Percentiles rank a stretch among this genome's conserved stretches.
These are phyloP conservation scores for Neotoxoptera formosana DNA, from an alignment of 1,140 invertebrate genomes.

Conservation along the genomic window DNA sequence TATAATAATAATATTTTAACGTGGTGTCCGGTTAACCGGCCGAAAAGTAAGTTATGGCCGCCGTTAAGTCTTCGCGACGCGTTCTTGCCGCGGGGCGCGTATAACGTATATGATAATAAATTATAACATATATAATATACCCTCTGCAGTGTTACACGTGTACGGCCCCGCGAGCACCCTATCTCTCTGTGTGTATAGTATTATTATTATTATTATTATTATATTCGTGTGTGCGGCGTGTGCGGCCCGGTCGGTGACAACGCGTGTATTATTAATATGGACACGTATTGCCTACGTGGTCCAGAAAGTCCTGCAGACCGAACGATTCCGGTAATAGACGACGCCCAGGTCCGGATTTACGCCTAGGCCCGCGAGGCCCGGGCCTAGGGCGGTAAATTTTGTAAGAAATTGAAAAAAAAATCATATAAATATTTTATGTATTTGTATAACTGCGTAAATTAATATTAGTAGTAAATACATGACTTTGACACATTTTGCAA, in stretches of 20 bases:
- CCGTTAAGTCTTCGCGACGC: not conserved
- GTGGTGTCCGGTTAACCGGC: not conserved
- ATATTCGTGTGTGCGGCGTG: not conserved
- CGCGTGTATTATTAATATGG: not conserved
- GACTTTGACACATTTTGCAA: too few relatives aligned
- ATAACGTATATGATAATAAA: slow-evolving; percentile 10
- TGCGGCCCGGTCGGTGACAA: not conserved
- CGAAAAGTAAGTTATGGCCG: not conserved
- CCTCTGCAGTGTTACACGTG: not conserved
- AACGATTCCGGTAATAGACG: not conserved
- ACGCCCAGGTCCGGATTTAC: too few relatives aligned
- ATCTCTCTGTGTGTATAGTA: not conserved
- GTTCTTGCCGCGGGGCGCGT: not conserved
- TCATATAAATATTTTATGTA: too few relatives aligned
- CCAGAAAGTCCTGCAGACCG: not conserved
- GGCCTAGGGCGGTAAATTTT: too few relatives aligned
- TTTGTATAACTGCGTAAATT: too few relatives aligned
- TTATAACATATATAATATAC: not conserved
- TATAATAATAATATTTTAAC: not conserved
- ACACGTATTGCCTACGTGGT: not conserved
- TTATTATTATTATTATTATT: not conserved
- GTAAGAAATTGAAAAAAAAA: too few relatives aligned
- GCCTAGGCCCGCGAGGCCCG: too few relatives aligned
- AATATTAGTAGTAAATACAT: too few relatives aligned
- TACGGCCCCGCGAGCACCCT: not conserved